These are phyloP conservation scores for Macrophya alboannulata DNA, from an alignment of 2,888 invertebrate species.

Conservation along the genomic window DNA sequence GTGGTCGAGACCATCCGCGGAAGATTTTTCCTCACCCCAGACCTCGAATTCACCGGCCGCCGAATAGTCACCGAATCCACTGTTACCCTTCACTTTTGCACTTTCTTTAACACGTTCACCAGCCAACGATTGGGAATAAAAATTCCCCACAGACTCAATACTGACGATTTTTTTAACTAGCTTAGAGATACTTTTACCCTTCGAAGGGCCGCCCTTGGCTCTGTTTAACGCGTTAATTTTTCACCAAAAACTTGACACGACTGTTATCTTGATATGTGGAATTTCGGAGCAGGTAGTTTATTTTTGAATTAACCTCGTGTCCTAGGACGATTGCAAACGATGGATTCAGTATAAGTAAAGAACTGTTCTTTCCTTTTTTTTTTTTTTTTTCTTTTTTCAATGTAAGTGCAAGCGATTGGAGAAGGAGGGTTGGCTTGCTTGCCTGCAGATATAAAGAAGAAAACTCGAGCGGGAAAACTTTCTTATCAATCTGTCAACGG, in stretches of 20 bases:
- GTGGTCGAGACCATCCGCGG: constrained; percentile 69
- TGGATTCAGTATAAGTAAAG: neutral
- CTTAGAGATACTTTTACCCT: constrained; percentile 47
- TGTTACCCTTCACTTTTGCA: constrained; percentile 76
- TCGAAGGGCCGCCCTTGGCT: constrained; percentile 46
- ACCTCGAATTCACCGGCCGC: constrained; percentile 79
- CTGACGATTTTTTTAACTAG: constrained; percentile 48
- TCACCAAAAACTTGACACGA: neutral
- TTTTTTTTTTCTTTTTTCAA: neutral
- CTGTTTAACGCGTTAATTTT: constrained; percentile 48
- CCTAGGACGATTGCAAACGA: neutral
- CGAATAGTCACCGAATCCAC: constrained; percentile 78
- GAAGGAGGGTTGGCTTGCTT: neutral
- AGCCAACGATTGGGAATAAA: constrained; percentile 43
- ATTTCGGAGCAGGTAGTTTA: neutral
- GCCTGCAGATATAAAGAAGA: constrained; percentile 60
- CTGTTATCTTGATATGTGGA: neutral
- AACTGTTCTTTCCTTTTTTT: neutral
- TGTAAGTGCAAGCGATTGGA: constrained; percentile 1
- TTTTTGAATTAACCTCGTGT: neutral
- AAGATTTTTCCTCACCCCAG: constrained; percentile 77
- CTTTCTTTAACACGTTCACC: constrained; percentile 56
- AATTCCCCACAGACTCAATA: constrained; percentile 56
- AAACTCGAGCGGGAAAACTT: constrained; percentile 70
- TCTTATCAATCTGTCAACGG: constrained; percentile 74